Evolutionary conservation across 2,797 vertebrate species (phyloP).

Genomic region (Eospalax fontanierii): DNA sequence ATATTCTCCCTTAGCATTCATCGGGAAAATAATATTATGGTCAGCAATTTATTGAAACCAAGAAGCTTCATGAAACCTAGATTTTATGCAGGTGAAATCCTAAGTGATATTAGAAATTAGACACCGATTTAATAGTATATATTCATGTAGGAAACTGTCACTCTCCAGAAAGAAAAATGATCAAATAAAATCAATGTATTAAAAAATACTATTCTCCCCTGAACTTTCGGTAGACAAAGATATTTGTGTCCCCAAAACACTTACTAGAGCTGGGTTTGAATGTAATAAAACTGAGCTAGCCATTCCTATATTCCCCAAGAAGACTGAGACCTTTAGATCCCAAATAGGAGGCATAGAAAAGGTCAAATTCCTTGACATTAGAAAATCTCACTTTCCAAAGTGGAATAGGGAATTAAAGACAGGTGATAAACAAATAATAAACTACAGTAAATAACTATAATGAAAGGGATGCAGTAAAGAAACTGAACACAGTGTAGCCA

Average conservation of each 20-base stretch:
- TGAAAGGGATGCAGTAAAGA: background rate
- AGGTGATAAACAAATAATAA: background rate
- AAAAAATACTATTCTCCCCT: background rate
- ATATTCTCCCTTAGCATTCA: constrained; percentile 18
- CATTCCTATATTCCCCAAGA: background rate
- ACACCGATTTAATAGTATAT: background rate
- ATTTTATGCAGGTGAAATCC: background rate
- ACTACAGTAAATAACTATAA: background rate
- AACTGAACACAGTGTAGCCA: background rate
- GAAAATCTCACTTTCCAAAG: background rate
- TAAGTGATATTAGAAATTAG: background rate
- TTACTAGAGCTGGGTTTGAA: background rate
- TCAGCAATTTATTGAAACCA: background rate
- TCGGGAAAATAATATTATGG: background rate
- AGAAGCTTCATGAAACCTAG: background rate
- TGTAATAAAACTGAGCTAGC: background rate
- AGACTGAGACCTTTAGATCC: background rate
- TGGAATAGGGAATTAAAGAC: background rate
- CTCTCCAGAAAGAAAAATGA: background rate
- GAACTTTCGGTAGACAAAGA: background rate
- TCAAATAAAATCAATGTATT: background rate
- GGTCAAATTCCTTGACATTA: background rate
- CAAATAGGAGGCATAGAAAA: background rate
- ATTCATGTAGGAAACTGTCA: background rate
- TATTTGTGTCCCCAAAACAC: background rate